Evolutionary conservation across 2,888 invertebrate genomes (phyloP).

Genomic region (Helobdella robusta): DNA sequence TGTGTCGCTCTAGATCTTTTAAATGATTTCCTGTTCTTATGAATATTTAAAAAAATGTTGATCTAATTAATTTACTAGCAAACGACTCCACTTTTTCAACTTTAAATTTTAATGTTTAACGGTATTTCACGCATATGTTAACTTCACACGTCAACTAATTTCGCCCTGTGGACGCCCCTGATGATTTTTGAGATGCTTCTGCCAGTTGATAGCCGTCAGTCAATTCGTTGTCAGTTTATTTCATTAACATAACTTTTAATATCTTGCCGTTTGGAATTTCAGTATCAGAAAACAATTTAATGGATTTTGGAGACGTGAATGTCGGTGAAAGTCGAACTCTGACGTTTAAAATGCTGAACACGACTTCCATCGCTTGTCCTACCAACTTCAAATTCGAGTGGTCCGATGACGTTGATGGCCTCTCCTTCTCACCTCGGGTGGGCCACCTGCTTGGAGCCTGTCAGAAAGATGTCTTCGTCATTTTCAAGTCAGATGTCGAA

Average conservation of each 20-base stretch:
- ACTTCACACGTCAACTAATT: no score
- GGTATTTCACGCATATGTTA: no score
- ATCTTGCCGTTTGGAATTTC: not conserved
- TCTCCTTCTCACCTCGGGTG: slow-evolving; percentile 53
- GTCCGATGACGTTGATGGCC: slow-evolving; percentile 41
- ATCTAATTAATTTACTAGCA: no score
- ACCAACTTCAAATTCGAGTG: slow-evolving; percentile 43
- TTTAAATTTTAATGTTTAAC: no score
- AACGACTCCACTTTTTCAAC: no score
- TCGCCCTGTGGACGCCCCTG: no score
- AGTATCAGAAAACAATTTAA: slow-evolving; percentile 42
- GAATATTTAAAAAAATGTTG: no score
- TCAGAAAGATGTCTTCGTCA: slow-evolving; percentile 54
- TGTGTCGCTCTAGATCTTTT: no score
- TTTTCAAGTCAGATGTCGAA: slow-evolving; percentile 50
- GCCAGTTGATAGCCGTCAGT: no score
- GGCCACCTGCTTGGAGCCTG: slow-evolving; percentile 47
- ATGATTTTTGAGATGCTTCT: no score
- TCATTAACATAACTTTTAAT: not conserved
- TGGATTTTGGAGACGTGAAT: slow-evolving; percentile 48
- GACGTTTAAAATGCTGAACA: slow-evolving; percentile 47
- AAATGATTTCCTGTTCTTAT: no score
- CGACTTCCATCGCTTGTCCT: slow-evolving; percentile 42
- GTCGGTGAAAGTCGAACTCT: slow-evolving; percentile 44
- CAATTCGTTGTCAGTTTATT: no score